phyloP scores from a whole-genome alignment of 2,888 invertebrate genomes.

The Dilophus febrilis region DNA sequence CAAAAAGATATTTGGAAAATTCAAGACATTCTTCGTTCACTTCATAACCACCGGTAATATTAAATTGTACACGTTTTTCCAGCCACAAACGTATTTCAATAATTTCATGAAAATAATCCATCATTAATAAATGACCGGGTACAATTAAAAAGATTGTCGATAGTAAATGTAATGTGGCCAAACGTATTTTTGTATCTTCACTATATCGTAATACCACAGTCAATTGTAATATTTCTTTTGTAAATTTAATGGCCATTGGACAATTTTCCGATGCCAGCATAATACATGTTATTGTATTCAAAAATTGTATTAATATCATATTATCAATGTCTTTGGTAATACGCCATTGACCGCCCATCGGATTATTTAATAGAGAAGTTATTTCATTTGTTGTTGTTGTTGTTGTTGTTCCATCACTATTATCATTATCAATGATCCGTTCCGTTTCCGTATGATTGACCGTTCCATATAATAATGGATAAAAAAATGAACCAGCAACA shows the following conservation, averaged over 20 bases:
- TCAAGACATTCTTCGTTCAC: conserved; percentile 44
- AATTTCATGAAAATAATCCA: conserved; percentile 43
- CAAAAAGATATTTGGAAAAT: conserved; percentile 39
- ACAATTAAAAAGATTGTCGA: conserved; percentile 45
- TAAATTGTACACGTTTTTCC: conserved; percentile 36
- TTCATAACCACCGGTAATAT: conserved; percentile 42
- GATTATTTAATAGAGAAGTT: too few species aligned
- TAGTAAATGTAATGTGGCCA: conserved; percentile 46
- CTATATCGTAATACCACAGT: conserved; percentile 48
- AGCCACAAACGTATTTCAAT: conserved; percentile 53
- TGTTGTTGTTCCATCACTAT: too few species aligned
- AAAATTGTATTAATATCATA: conserved; percentile 46
- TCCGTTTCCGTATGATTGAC: conserved; percentile 38
- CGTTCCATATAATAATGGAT: conserved; percentile 55
- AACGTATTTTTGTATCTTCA: conserved; percentile 45
- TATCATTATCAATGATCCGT: too few species aligned
- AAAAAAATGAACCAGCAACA: conserved; percentile 68
- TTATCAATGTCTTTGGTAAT: conserved; percentile 45
- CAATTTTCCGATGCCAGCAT: conserved; percentile 53
- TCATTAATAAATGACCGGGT: conserved; percentile 37
- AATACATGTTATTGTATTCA: conserved; percentile 50
- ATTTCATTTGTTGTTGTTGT: too few species aligned
- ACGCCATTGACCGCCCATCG: conserved; percentile 34
- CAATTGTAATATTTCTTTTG: conserved; percentile 50
- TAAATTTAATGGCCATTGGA: conserved; percentile 42